Base-by-base conservation (phyloP, 92 coral and sea anemone genomes). In the Epizoanthus illoricatus region DNA sequence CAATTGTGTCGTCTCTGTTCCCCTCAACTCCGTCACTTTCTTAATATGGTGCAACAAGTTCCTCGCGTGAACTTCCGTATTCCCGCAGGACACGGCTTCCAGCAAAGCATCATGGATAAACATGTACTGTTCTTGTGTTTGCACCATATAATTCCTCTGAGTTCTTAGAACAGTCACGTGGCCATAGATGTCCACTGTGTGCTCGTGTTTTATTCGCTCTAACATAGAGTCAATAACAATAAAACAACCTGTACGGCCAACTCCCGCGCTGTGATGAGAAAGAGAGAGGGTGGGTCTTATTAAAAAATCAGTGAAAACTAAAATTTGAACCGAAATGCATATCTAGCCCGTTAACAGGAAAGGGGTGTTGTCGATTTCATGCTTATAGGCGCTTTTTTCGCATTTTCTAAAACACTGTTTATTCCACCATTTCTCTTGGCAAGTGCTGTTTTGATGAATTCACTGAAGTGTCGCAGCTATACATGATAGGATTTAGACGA, bases 181-280 rank as follows among this genome's bases (percentile, higher is more conserved):
- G 47, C 99, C 99, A 58, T 96, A 96, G 21, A 96, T 89, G 83
- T 96, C 99, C 11, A 96, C 99, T 0, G 98, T 91, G 71, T 96
- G 91, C 79, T 96, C 99, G 83, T 94, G 99, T 80, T 91, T 91
- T 18, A 96, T 89, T 88, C 99, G 73, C 60, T 96, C 99, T 65
- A 96, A 72, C 99, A 96, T 96, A 86, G 99, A 96, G 86, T 96
- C 99, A 3, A 96, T 88, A 73, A 96, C 99, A 62, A 96, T 96
- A 73, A 93, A 96, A 71, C 94, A 92, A 10, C 92, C 99, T 0
- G 99, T 96, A 3, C 99, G 93, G 19, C 99, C 99, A 69, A 93
- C 99, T 59, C 99, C 99, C 60, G 94, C 99, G 83, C 99, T 96
- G 68, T 56, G 74, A 42, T 64, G 41, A 8, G 75, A 55, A 56